Base-by-base conservation (phyloP, 2,113 vertebrate species). In the Dicerorhinus sumatrensis region DNA sequence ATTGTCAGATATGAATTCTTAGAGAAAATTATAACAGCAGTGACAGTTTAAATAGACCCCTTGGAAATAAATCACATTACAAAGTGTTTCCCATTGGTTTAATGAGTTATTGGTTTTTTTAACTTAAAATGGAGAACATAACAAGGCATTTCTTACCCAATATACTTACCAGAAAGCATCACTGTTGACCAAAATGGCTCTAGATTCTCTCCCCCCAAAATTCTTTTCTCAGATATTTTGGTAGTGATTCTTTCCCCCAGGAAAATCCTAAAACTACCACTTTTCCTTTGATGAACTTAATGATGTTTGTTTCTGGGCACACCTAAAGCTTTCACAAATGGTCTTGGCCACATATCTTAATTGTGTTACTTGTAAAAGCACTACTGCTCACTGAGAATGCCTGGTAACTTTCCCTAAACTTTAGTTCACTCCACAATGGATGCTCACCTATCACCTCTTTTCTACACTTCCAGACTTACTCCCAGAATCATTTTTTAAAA, bases 41-140 rank as follows among this genome's bases (percentile, higher is more conserved):
- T 82, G 67, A 36, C 75, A 7, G 85, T 89, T 98, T 93, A 95
- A 98, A 94, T 76, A 97, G 42, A 10, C 8, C 54, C 67, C 85
- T 92, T 18, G 69, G 97, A 60, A 93, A 65, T 10, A 91, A 90
- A 36, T 92, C 58, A 20, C 82, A 79, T 96, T 97, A 81, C 16
- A 63, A 97, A 29, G 2, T 85, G 10, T 46, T 98, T 82, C 27
- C 65, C 39, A 23, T 72, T 76, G 69, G 29, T 58, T 89, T 79
- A 39, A 72, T 80, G 89, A 92, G 79, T 5, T 94, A 80, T 56
- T 8, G 48, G 18, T 17, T 56, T n/a, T 39, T 56, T 75, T 67
- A 48, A 91, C 2, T 14, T 46, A 70, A 95, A 92, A 29, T 56
- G 8, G 36, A 75, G 20, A 82, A 62, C 16, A 31, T 77, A 56